phyloP scores from a whole-genome alignment of 2,888 invertebrate species.

The Tillus elongatus region DNA sequence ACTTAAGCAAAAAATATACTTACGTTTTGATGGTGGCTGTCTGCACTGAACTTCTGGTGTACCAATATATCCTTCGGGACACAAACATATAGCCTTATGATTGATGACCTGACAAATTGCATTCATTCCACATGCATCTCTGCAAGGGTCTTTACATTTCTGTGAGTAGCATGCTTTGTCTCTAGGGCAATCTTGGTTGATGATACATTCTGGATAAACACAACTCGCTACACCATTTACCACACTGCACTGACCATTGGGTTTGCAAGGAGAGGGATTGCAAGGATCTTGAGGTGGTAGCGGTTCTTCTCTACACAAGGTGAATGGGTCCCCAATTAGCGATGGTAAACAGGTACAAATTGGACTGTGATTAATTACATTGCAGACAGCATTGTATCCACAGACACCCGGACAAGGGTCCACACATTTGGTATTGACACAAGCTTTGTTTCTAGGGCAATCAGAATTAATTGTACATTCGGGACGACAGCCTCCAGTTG shows the following conservation, averaged over 20 bases:
- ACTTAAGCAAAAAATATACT: not conserved
- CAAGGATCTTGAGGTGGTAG: constrained; percentile 58
- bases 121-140: constrained; percentile 73
- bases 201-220: constrained; percentile 77
- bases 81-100: constrained; percentile 75
- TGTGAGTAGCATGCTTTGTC: constrained; percentile 71
- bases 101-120: constrained; percentile 71
- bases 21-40: constrained; percentile 36
- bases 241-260: constrained; percentile 71
- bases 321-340: constrained; percentile 73
- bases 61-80: constrained; percentile 69
- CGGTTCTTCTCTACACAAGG: constrained; percentile 49
- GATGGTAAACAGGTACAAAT: constrained; percentile 70
- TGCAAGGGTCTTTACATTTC: constrained; percentile 76
- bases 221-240: constrained; percentile 63
- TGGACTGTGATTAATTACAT: constrained; percentile 75
- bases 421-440: constrained; percentile 68
- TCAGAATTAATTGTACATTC: constrained; percentile 78
- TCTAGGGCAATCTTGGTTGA: constrained; percentile 79
- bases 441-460: constrained; percentile 64
- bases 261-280: constrained; percentile 73
- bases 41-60: constrained; percentile 68
- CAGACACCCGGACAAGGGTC: constrained; percentile 76
- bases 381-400: constrained; percentile 67
- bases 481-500: constrained; percentile 63